Base-by-base conservation (phyloP, 2,888 invertebrate species). In the Acleris laterana region DNA sequence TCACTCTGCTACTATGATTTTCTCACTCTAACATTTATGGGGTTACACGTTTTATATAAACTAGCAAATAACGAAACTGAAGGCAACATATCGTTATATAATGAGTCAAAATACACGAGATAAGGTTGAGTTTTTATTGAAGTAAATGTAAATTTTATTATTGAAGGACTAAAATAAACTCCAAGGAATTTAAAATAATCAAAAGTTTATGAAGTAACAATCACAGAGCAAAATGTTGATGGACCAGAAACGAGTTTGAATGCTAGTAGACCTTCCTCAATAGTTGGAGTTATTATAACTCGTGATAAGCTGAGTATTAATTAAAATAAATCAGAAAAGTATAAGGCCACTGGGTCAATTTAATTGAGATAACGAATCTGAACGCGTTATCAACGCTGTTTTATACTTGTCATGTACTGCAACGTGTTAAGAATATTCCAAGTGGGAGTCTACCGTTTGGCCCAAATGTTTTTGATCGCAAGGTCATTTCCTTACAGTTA, bases 331-430 rank as follows among this genome's bases (percentile, higher is more conserved):
- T 19, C 58, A 13, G n/a, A 7, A 13, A 19, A 58, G 48, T 58
- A 49, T 58, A 32, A 48, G 58, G 48, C 28, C 58, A 58, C n/a
- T 19, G 19, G 28, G 58, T 48, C 32, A 57, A 58, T 48, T 58
- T 28, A 17, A 48, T 58, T 19, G 6, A 48, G 58, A 48, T 58
- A 58, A 58, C 16, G 19, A n/a, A 44, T 42, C 44, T 58, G 28
- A 32, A 53, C 38, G 38, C 17, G 16, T 13, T 48, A 48, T 58
- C 48, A 58, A 49, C n/a, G 28, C 49, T 49, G 19, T 4, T 19
- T 49, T 19, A 46, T 13, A 32, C 53, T 38, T 38, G 53, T 32
- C 13, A 32, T 17, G 16, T n/a, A 5, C 13, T 44, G 42, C 7
- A n/a, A 11, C n/a, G 17, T 32, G 2, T 42, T 55, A 13, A 38